Evolutionary conservation across 2,113 vertebrate species (phyloP).

Genomic region (Ptychochromis oligacanthus): DNA sequence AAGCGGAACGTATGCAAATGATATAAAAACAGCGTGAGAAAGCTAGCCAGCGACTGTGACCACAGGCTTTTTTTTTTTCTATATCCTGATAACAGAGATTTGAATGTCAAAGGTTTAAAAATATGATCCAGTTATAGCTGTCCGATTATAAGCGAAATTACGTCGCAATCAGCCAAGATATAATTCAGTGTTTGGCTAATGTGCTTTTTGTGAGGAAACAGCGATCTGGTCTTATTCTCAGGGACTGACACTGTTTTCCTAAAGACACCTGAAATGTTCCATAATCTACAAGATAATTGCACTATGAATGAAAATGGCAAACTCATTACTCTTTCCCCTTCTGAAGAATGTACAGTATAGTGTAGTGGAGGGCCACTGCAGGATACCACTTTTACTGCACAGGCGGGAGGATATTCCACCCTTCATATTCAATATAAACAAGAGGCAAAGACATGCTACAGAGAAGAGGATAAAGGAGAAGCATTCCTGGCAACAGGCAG

Average conservation of each 20-base stretch:
- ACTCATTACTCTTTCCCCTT: slow-evolving; percentile 69
- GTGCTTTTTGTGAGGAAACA: slow-evolving; percentile 29
- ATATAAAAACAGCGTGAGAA: not conserved
- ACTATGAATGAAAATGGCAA: slow-evolving; percentile 69
- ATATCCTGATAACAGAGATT: not conserved
- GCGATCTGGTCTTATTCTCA: slow-evolving; percentile 31
- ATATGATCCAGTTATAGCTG: not conserved
- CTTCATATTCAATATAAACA: slow-evolving; percentile 63
- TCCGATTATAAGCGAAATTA: slow-evolving; percentile 20
- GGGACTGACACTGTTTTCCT: slow-evolving; percentile 49
- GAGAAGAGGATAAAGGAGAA: slow-evolving; percentile 56
- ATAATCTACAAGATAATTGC: slow-evolving; percentile 64
- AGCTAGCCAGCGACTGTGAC: not conserved
- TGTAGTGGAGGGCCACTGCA: slow-evolving; percentile 37
- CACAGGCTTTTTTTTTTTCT: not conserved
- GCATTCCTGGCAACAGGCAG: slow-evolving; percentile 60
- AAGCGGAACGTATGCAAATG: not conserved
- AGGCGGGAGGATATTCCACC: slow-evolving; percentile 39
- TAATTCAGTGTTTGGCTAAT: not conserved
- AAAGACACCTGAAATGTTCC: slow-evolving; percentile 57
- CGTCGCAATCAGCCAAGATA: slow-evolving; percentile 17
- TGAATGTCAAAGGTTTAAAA: not conserved
- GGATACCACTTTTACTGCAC: slow-evolving; percentile 57
- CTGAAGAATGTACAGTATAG: slow-evolving; percentile 44
- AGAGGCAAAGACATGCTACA: slow-evolving; percentile 47